These are phyloP conservation scores for Bombus pascuorum DNA, from an alignment of 1,140 invertebrate genomes.

Conservation along the genomic window DNA sequence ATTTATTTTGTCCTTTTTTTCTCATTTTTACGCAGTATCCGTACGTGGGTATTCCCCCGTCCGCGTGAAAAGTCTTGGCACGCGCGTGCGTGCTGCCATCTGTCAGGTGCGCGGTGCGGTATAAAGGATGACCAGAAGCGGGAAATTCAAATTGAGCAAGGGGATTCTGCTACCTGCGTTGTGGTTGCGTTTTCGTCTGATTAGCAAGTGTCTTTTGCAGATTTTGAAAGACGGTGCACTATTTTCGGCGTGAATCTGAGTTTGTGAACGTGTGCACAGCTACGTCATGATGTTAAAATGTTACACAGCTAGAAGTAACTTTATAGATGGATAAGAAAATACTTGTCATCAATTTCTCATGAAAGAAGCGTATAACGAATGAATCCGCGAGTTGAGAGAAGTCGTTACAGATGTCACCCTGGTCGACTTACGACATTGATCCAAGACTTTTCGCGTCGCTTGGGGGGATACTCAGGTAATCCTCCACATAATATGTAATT, in stretches of 20 bases:
- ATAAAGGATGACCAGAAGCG: not conserved
- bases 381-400: not conserved
- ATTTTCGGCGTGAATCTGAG: not conserved
- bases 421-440: not conserved
- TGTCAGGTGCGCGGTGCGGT: constrained; percentile 10
- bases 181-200: not conserved
- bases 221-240: not conserved
- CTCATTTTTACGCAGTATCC: not conserved
- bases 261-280: not conserved
- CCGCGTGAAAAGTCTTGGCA: constrained; percentile 50
- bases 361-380: not conserved
- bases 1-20: not conserved
- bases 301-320: not conserved
- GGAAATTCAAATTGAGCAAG: not conserved
- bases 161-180: not conserved
- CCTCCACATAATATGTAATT: constrained; percentile 73
- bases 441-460: constrained; percentile 61
- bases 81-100: constrained; percentile 7
- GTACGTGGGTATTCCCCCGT: not conserved
- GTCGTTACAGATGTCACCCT: not conserved
- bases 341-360: not conserved
- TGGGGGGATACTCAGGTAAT: constrained; percentile 51
- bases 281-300: not conserved
- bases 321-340: not conserved
- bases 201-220: not conserved